Evolutionary conservation across 1,140 invertebrate species (phyloP), one percentile per base, ranked within the genome.

Genomic region (Cotesia typhae): DNA sequence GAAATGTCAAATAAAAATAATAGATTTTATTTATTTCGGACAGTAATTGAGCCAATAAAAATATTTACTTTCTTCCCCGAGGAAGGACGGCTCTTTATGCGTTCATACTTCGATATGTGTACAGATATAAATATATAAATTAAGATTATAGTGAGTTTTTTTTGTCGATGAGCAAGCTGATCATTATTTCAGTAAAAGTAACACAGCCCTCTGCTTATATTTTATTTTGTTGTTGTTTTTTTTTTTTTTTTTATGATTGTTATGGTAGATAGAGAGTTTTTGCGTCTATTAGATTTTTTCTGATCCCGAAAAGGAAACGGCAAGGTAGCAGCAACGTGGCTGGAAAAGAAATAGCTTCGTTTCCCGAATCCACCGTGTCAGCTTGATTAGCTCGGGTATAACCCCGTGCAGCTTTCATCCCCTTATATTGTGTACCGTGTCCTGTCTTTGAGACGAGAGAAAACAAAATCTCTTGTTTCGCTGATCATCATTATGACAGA

Each of bases 321-420:
- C 55, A 75, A 57, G 74, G 75, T 77, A 72, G 73, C 70, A 74
- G 68, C 78, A 79, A 78, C 78, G 80, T 81, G 80, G 80, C 75
- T 77, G 67, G 80, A 81, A 80, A 78, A 81, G 80, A 80, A 81
- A 81, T 79, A 79, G 78, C 80, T 80, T 80, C 79, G 78, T 81
- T 81, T 80, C 78, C 79, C 28, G 77, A 80, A 80, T 80, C 73
- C 74, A 74, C 74, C 76, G 76, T 81, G 76, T 81, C 75, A 74
- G 76, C 75, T 79, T 80, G 80, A 81, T 81, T 81, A 79, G 78
- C 78, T 75, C 67, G 20, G 20, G 57, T 41, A 59, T 63, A 73
- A 67, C 67, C n/a, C 51, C 10, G 35, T 65, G 67, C 72, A 61
- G 57, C 41, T 59, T 57, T 73, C 12, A 51, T 63, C 41, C 41